Evolutionary conservation across 2,113 vertebrate species (phyloP).

Genomic region (Eonycteris spelaea): DNA sequence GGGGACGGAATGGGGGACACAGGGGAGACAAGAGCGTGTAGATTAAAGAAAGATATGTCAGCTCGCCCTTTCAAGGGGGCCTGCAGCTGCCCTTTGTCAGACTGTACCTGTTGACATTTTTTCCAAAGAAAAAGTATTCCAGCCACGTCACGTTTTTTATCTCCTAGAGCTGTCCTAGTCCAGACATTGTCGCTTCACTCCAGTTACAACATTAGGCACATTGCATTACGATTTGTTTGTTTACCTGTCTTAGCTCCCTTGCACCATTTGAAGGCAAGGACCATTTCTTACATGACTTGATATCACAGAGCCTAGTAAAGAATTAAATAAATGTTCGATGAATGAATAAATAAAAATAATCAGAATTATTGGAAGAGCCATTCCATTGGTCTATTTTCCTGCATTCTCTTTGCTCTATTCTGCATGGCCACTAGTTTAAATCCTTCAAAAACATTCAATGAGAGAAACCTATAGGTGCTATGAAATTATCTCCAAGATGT

Average conservation of each 20-base stretch:
- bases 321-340: conserved; percentile 31
- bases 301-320: conserved; percentile 17
- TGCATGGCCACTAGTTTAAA: not conserved
- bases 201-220: not conserved
- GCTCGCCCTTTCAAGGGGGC: not conserved
- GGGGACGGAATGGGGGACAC: no score
- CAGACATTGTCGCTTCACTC: conserved; percentile 3
- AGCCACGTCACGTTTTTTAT: not conserved
- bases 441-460: not conserved
- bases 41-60: not conserved
- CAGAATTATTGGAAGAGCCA: not conserved
- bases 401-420: not conserved
- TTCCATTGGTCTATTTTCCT: not conserved
- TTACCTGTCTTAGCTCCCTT: conserved; percentile 27
- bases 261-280: conserved; percentile 22
- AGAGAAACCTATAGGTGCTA: not conserved
- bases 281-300: conserved; percentile 48
- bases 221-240: conserved; percentile 32
- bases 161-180: conserved; percentile 4
- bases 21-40: not conserved
- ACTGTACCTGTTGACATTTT: not conserved
- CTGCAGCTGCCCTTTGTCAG: not conserved
- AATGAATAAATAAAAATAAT: conserved; percentile 49
- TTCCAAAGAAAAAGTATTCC: not conserved
- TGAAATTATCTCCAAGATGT: not conserved